A percentile compares a stretch with the other conserved stretches of the same genome.
Evolutionary conservation across 2,113 vertebrate species (phyloP).

Genomic region (Euleptes europaea): DNA sequence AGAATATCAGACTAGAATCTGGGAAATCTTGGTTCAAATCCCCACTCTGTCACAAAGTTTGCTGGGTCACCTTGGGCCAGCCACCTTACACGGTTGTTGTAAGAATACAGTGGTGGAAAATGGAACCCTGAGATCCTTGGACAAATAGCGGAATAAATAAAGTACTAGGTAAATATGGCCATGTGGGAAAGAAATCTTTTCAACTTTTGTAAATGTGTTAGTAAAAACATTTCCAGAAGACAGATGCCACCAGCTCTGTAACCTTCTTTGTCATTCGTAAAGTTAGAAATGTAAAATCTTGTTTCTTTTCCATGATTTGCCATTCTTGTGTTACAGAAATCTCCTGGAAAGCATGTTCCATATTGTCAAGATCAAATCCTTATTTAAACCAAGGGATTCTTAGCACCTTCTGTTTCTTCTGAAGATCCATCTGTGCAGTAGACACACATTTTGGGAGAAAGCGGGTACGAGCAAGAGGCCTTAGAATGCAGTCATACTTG

Average conservation of each 20-base stretch:
- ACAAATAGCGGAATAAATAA: too few species aligned
- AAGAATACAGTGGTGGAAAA: too few species aligned
- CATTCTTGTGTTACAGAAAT: slow-evolving; percentile 46
- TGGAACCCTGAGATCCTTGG: too few species aligned
- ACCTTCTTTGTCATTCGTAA: background rate
- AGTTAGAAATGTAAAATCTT: slow-evolving; percentile 25
- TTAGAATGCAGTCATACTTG: background rate
- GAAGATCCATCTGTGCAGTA: slow-evolving; percentile 53
- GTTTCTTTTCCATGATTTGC: slow-evolving; percentile 41
- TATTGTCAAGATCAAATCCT: slow-evolving; percentile 59
- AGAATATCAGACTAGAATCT: too few species aligned
- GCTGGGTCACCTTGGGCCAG: too few species aligned
- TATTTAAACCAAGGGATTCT: slow-evolving; percentile 67
- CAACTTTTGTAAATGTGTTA: background rate
- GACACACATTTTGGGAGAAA: slow-evolving; percentile 19
- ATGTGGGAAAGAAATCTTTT: background rate
- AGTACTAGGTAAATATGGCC: too few species aligned
- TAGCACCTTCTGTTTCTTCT: slow-evolving; percentile 64
- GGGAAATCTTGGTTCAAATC: too few species aligned
- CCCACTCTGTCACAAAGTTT: too few species aligned
- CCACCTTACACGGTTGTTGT: too few species aligned
- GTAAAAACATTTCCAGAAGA: background rate
- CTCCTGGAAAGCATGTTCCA: slow-evolving; percentile 52
- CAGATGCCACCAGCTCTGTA: too few species aligned
- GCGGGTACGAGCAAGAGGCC: background rate